phyloP scores from a whole-genome alignment of 2,113 vertebrate genomes.

The Cranoglanis bouderius region DNA sequence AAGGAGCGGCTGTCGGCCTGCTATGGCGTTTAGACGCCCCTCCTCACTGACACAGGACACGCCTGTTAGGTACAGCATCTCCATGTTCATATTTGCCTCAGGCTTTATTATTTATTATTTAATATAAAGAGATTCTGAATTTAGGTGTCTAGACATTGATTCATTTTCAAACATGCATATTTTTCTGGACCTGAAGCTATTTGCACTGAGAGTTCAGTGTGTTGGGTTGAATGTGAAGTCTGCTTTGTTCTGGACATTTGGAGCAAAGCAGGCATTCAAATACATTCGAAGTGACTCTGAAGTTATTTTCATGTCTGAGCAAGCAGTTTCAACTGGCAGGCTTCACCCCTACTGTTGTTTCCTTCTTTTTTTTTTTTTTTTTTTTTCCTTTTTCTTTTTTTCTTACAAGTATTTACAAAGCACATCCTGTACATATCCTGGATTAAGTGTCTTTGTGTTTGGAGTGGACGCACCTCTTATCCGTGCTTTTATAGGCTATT shows the following conservation, averaged over 20 bases:
- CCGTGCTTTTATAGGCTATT: not conserved
- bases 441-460: no score
- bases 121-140: not conserved
- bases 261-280: not conserved
- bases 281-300: not conserved
- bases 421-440: no score
- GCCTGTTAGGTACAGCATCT: constrained; percentile 65
- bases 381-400: no score
- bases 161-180: not conserved
- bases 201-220: not conserved
- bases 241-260: not conserved
- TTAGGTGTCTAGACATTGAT: not conserved
- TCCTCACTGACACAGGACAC: constrained; percentile 62
- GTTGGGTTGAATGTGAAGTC: not conserved
- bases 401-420: no score
- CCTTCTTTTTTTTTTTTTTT: no score
- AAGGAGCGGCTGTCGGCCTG: constrained; percentile 90
- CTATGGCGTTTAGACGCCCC: constrained; percentile 83
- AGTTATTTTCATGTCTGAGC: not conserved
- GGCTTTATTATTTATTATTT: no score
- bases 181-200: not conserved
- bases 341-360: not conserved
- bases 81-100: not conserved
- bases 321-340: not conserved
- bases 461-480: not conserved